These are phyloP conservation scores for Drosophila formosana DNA, from an alignment of 2,888 invertebrate genomes.

Conservation along the genomic window DNA sequence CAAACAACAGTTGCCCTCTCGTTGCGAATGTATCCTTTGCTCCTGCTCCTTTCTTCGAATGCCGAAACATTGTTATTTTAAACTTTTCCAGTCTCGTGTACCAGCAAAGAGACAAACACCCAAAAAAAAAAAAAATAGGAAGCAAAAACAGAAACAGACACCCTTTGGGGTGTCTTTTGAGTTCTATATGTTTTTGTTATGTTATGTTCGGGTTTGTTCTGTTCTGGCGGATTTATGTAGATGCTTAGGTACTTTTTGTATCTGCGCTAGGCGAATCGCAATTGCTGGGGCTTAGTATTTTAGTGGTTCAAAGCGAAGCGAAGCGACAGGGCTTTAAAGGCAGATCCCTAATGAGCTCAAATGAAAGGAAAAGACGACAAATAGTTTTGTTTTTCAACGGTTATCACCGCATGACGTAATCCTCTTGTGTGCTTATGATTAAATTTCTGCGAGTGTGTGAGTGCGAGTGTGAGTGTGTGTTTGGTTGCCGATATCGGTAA, in stretches of 20 bases:
- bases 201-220: neutral
- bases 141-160: neutral
- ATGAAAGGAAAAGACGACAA: conserved; percentile 53
- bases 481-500: conserved; percentile 59
- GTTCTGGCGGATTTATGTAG: conserved; percentile 33
- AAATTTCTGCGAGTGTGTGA: conserved; percentile 54
- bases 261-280: conserved; percentile 20
- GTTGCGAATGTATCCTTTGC: conserved; percentile 56
- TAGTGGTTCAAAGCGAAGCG: conserved; percentile 1
- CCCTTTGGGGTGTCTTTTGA: conserved; percentile 5
- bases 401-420: conserved; percentile 72
- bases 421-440: conserved; percentile 74
- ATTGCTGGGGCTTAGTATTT: conserved; percentile 17
- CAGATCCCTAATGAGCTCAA: conserved; percentile 55
- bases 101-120: conserved; percentile 11
- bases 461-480: conserved; percentile 30
- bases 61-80: conserved; percentile 61
- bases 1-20: conserved; percentile 48
- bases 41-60: conserved; percentile 4
- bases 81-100: conserved; percentile 60
- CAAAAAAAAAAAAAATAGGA: neutral
- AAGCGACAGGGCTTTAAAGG: conserved; percentile 39
- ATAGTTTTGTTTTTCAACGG: conserved; percentile 75
- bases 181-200: conserved; percentile 6
- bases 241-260: conserved; percentile 39